A percentile compares a stretch with the other conserved stretches of the same genome.
These are phyloP conservation scores for Palloptera scutellata DNA, from an alignment of 2,888 invertebrate genomes.

Conservation along the genomic window DNA sequence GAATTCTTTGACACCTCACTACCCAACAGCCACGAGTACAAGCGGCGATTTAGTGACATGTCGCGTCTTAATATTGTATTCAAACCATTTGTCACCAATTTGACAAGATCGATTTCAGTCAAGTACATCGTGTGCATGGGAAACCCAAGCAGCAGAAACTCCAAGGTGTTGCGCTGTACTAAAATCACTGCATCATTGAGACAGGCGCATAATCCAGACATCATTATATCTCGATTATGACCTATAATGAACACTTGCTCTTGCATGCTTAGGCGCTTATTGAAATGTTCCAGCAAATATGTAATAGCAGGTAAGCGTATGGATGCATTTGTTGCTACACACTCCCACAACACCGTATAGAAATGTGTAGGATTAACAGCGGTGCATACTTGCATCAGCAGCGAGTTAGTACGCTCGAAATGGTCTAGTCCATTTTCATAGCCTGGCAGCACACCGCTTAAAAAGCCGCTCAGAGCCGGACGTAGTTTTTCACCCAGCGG, in stretches of 20 bases:
- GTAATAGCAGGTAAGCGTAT: conserved; percentile 84
- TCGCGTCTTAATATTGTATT: conserved; percentile 81
- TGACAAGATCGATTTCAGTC: conserved; percentile 73
- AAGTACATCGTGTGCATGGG: conserved; percentile 83
- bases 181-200: conserved; percentile 82
- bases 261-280: conserved; percentile 78
- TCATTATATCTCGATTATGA: conserved; percentile 83
- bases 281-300: conserved; percentile 81
- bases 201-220: conserved; percentile 79
- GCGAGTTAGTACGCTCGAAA: conserved; percentile 72
- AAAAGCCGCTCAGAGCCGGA: conserved; percentile 85
- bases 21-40: conserved; percentile 86
- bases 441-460: conserved; percentile 87
- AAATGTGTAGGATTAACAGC: conserved; percentile 81
- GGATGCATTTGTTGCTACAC: conserved; percentile 80
- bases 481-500: conserved; percentile 74
- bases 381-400: conserved; percentile 68
- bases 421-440: conserved; percentile 86
- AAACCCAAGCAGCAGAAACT: conserved; percentile 82
- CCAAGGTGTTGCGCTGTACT: conserved; percentile 85
- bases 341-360: conserved; percentile 89
- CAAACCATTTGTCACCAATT: conserved; percentile 76
- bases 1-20: conserved; percentile 70
- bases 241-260: conserved; percentile 86
- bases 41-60: conserved; percentile 86